Conservation (phyloP, 1,140 invertebrate species). For the Orchesella cincta region DNA sequence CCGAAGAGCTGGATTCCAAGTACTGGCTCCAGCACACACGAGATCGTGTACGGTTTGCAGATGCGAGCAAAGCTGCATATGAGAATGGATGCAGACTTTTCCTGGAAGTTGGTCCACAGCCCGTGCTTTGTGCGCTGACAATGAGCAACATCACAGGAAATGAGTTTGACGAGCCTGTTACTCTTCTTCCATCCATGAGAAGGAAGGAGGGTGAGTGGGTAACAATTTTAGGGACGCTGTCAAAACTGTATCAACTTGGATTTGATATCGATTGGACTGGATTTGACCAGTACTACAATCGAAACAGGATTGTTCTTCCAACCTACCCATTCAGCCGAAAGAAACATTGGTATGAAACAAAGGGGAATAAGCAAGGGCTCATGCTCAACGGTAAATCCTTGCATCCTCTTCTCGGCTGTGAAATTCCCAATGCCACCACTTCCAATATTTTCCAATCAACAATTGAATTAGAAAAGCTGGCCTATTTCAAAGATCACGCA, state of each 20-base stretch:
- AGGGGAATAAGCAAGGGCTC: neutral
- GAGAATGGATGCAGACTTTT: neutral
- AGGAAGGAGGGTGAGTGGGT: constrained; percentile 11
- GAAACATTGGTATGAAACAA: constrained; percentile 33
- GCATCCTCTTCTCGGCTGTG: constrained; percentile 29
- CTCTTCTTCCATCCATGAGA: neutral
- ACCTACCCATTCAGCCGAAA: constrained; percentile 38
- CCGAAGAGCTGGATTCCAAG: neutral
- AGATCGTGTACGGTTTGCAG: neutral
- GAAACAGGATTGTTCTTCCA: constrained; percentile 35
- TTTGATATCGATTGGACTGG: constrained; percentile 39
- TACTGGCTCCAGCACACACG: constrained; percentile 6
- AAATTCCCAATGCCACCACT: constrained; percentile 15
- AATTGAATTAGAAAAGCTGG: constrained; percentile 28
- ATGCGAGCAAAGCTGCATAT: neutral
- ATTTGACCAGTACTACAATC: constrained; percentile 22
- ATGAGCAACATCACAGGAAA: neutral
- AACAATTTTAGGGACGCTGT: neutral
- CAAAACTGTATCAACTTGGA: constrained; percentile 2
- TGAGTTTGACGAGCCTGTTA: neutral
- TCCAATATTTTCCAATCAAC: constrained; percentile 28
- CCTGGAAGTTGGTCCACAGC: constrained; percentile 19
- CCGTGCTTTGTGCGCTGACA: neutral
- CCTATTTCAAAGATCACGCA: constrained; percentile 38
- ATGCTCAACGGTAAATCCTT: constrained; percentile 3